phyloP scores from a whole-genome alignment of 2,113 vertebrate species.

The Gracilinanus agilis region DNA sequence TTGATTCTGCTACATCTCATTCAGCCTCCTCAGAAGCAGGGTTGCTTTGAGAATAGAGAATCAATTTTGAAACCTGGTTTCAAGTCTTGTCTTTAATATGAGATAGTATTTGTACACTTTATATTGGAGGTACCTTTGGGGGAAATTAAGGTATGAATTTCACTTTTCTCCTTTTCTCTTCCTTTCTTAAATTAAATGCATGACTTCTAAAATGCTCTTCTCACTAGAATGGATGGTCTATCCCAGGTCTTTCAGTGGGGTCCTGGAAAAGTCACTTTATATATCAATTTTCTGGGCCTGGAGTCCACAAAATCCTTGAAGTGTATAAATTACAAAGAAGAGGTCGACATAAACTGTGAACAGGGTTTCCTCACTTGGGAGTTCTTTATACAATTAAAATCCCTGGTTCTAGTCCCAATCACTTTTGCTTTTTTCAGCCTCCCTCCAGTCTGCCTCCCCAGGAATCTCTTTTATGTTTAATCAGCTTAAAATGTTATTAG shows the following conservation, averaged over 20 bases:
- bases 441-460: background rate
- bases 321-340: background rate
- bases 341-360: background rate
- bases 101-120: background rate
- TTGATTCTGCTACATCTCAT: background rate
- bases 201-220: background rate
- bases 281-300: background rate
- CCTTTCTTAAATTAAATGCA: background rate
- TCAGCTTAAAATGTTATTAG: background rate
- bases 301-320: background rate
- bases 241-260: background rate
- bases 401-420: background rate
- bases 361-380: background rate
- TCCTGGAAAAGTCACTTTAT: background rate
- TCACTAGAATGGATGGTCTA: background rate
- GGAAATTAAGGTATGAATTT: background rate
- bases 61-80: background rate
- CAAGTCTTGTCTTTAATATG: background rate
- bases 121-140: background rate
- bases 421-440: background rate
- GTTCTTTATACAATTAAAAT: background rate
- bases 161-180: background rate
- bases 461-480: background rate
- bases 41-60: background rate
- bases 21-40: background rate